Percentiles rank a stretch among this genome's conserved stretches.
Conservation (phyloP, 2,113 vertebrate species). For the Ammospiza caudacuta region DNA sequence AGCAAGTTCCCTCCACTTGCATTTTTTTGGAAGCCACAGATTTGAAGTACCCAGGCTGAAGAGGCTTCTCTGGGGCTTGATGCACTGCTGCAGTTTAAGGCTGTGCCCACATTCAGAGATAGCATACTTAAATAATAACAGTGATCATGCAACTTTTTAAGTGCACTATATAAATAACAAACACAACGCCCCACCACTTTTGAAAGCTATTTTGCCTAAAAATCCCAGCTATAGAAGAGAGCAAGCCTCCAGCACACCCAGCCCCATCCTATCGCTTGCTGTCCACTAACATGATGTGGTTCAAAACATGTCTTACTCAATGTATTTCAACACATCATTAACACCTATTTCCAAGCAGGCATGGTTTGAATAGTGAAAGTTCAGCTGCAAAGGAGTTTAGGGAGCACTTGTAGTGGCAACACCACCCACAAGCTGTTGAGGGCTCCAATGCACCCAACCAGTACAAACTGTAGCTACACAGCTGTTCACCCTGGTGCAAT, state of each 20-base stretch:
- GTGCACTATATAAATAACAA: not conserved
- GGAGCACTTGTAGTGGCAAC: not conserved
- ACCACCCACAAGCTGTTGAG: not conserved
- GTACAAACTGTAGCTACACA: not conserved
- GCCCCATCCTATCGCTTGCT: not conserved
- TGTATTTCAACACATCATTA: not conserved
- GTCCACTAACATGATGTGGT: not conserved
- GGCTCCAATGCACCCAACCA: not conserved
- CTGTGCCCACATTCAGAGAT: not conserved
- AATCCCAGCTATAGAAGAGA: not conserved
- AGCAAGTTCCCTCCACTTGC: not conserved
- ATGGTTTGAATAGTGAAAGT: not conserved
- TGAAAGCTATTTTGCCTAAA: not conserved
- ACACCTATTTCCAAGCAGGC: not conserved
- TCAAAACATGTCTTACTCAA: not conserved
- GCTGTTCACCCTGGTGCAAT: not conserved
- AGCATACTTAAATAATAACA: not conserved
- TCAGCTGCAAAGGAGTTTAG: not conserved
- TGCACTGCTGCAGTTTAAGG: not conserved
- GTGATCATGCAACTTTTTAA: not conserved
- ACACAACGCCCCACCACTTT: not conserved
- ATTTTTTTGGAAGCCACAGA: not conserved
- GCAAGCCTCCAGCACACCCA: not conserved
- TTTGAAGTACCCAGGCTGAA: not conserved
- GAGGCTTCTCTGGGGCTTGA: not conserved